Conservation (phyloP, 2,113 vertebrate genomes). For the Ammodytes marinus region DNA sequence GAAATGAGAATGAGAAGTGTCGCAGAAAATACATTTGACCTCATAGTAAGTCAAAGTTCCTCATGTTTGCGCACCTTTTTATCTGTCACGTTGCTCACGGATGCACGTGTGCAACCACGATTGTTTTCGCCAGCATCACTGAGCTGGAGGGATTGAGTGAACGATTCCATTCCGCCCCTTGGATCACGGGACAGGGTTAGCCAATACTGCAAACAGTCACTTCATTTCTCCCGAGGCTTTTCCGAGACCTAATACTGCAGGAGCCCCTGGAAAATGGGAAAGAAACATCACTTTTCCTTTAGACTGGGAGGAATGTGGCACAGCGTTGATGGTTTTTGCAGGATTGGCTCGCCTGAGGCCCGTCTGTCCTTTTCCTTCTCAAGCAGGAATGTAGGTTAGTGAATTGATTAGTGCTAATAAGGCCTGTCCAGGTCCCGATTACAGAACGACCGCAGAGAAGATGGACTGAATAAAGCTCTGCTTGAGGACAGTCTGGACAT, state of each 20-base stretch:
- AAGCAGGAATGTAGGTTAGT: slow-evolving; percentile 69
- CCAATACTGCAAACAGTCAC: slow-evolving; percentile 41
- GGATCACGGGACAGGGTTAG: slow-evolving; percentile 32
- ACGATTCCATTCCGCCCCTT: slow-evolving; percentile 52
- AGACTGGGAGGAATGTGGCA: slow-evolving; percentile 76
- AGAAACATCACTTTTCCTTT: slow-evolving; percentile 66
- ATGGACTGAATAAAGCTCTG: slow-evolving; percentile 43
- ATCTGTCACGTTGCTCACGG: slow-evolving; percentile 8
- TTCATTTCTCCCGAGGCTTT: slow-evolving; percentile 61
- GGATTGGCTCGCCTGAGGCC: slow-evolving; percentile 50
- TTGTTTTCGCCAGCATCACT: slow-evolving; percentile 45
- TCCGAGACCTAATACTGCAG: slow-evolving; percentile 54
- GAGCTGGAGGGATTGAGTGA: slow-evolving; percentile 37
- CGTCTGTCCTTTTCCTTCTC: slow-evolving; percentile 61
- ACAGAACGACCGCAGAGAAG: slow-evolving; percentile 52
- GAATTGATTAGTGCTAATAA: slow-evolving; percentile 76
- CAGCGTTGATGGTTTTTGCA: slow-evolving; percentile 72
- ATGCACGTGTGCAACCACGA: slow-evolving; percentile 14
- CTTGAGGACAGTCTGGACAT: slow-evolving; percentile 62
- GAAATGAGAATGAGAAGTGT: neutral
- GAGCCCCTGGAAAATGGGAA: slow-evolving; percentile 69
- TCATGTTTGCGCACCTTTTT: neutral
- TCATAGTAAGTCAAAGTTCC: neutral
- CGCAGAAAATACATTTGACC: neutral
- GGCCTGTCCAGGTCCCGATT: slow-evolving; percentile 58